Base-by-base conservation (phyloP, 2,797 vertebrate species). In the Thunnus albacares region DNA sequence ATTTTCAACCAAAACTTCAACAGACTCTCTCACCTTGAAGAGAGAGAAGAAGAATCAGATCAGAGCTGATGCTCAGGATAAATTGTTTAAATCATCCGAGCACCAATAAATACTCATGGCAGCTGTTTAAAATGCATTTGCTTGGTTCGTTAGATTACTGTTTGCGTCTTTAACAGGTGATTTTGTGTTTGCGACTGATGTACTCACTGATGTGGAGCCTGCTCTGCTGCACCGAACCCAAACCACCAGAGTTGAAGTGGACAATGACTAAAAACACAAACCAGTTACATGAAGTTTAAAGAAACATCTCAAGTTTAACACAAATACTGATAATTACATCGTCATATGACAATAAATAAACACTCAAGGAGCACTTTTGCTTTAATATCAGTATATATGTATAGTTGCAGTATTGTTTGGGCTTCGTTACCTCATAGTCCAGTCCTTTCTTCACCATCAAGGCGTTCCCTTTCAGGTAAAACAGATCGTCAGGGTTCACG, bases 391-490 rank as follows among this genome's bases (percentile, higher is more conserved):
- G 38, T 41, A 41, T 41, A 41, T 41, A 41, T 41, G 8, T 41
- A 41, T 41, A 24, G 24, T 24, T 24, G 24, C 12, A 15, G 41
- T 35, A 14, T 17, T 30, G 7, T 7, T 47, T 0, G 11, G 18
- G n/a, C 22, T n/a, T 26, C 11, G n/a, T 56, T 67, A 70, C 95
- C 94, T 96, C 96, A 38, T 93, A 96, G 80, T 96, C 96, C 63
- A 96, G 87, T 24, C 90, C 93, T 75, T 94, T 95, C 88, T 94
- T 95, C 24, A 91, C 83, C 88, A 95, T 92, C 74, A 96, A 81
- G 51, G 82, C 82, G 5, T 87, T 85, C 8, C 92, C 95, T 20
- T 80, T 90, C 55, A 96, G 90, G 81, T 91, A 93, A 64, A 96
- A 96, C 17, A 93, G 79, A 22, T 95, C 92, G 5, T 93, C 92